Percentiles rank a stretch among this genome's conserved stretches.
Conservation (phyloP, 2,113 vertebrate genomes). For the Clarias macrocephalus region DNA sequence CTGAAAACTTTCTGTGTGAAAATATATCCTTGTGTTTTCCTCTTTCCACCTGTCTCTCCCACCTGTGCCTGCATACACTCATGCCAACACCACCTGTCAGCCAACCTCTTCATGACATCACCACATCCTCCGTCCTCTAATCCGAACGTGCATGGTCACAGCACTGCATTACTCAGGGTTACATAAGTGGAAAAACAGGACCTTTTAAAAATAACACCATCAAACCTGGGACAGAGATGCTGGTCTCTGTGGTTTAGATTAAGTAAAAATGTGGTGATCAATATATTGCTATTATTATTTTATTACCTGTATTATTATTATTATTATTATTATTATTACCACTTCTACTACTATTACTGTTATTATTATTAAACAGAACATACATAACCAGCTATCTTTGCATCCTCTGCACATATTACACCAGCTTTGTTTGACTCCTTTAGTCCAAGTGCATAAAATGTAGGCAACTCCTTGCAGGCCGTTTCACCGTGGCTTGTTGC, state of each 20-base stretch:
- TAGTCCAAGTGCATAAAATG: constrained; percentile 7
- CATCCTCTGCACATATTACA: neutral
- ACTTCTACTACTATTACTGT: neutral
- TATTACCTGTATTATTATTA: neutral
- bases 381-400: neutral
- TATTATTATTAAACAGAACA: neutral
- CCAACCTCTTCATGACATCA: neutral
- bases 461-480: constrained; percentile 17
- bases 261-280: too few relatives aligned
- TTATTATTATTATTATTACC: neutral
- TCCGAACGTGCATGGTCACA: neutral
- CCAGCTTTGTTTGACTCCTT: neutral
- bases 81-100: constrained; percentile 46
- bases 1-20: constrained; percentile 2
- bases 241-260: neutral
- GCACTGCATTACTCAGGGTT: constrained; percentile 18
- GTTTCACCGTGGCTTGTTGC: constrained; percentile 47
- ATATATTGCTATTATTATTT: neutral
- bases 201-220: neutral
- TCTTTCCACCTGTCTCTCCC: constrained; percentile 36
- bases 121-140: neutral
- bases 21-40: neutral
- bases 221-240: neutral
- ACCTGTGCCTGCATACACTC: constrained; percentile 34
- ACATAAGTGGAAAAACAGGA: constrained; percentile 44